Conservation (phyloP, 2,113 vertebrate species). For the Tetrax tetrax region DNA sequence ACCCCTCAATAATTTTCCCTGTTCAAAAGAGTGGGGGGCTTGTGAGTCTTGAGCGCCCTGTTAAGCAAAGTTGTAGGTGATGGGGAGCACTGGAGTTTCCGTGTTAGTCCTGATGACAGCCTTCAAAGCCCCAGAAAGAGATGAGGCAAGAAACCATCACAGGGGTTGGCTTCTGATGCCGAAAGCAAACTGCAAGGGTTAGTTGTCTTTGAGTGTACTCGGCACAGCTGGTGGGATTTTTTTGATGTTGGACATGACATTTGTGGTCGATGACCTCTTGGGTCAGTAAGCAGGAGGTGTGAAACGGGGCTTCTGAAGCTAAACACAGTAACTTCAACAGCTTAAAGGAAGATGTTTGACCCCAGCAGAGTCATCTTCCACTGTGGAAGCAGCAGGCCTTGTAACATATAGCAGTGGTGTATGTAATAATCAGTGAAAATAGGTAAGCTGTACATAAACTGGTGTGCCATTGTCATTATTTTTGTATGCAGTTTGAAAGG, state of each 20-base stretch:
- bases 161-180: background rate
- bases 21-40: background rate
- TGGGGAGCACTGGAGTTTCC: background rate
- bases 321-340: background rate
- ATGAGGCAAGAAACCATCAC: background rate
- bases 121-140: background rate
- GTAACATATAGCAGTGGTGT: background rate
- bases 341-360: background rate
- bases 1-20: background rate
- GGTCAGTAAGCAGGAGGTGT: background rate
- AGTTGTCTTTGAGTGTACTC: background rate
- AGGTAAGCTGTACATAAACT: background rate
- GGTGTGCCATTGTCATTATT: background rate
- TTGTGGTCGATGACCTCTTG: background rate
- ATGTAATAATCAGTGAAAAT: background rate
- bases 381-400: background rate
- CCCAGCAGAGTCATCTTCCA: background rate
- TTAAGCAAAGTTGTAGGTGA: background rate
- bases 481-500: background rate
- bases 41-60: background rate
- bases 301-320: background rate
- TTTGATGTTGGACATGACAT: accelerated
- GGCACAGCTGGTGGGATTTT: background rate
- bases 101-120: background rate
- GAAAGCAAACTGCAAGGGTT: background rate